Evolutionary conservation across 2,888 invertebrate species (phyloP).

Genomic region (Phyllotreta cruciferae): DNA sequence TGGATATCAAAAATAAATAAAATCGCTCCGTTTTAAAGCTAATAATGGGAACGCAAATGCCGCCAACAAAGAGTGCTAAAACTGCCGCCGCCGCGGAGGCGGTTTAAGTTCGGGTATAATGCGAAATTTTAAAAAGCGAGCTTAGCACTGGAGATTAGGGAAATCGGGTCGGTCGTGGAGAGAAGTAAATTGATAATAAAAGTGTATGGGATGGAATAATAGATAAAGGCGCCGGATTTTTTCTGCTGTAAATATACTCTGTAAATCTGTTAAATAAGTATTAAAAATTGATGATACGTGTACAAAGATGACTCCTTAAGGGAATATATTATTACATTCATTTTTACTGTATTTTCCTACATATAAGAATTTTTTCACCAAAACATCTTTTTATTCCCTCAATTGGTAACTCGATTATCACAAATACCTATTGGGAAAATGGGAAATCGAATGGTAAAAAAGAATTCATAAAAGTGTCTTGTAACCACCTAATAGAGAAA

Average conservation of each 20-base stretch:
- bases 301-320: too few species aligned
- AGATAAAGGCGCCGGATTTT: constrained; percentile 7
- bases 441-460: too few species aligned
- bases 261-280: too few species aligned
- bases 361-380: too few species aligned
- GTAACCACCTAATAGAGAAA: too few species aligned
- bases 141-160: neutral
- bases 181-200: constrained; percentile 7
- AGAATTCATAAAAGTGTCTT: too few species aligned
- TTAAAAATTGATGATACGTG: too few species aligned
- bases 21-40: constrained; percentile 9
- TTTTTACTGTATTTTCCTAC: too few species aligned
- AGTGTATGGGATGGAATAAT: constrained; percentile 2
- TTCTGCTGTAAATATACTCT: constrained; percentile 3
- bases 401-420: too few species aligned
- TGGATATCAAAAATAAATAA: constrained; percentile 12
- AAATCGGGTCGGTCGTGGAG: constrained; percentile 2
- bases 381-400: too few species aligned
- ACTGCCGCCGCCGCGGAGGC: neutral
- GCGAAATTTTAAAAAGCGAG: constrained; percentile 9
- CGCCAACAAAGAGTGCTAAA: neutral
- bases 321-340: too few species aligned
- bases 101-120: constrained; percentile 8
- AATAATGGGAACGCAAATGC: constrained; percentile 11
- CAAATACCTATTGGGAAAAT: too few species aligned